These are phyloP conservation scores for Aphis craccivora DNA, from an alignment of 1,140 invertebrate species.

Conservation along the genomic window DNA sequence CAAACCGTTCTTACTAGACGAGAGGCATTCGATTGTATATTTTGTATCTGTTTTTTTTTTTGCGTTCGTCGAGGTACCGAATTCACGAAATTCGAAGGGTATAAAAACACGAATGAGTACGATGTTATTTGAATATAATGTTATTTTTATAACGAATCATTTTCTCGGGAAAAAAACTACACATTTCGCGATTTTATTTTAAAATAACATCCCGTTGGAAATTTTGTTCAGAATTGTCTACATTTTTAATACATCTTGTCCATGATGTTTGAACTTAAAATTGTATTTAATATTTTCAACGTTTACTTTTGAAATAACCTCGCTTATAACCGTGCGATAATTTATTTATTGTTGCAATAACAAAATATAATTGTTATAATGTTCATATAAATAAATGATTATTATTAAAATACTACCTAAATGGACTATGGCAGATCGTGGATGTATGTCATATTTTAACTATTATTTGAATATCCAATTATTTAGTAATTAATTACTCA, in stretches of 20 bases:
- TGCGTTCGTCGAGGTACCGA: background rate
- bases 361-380: background rate
- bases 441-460: no score
- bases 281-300: background rate
- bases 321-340: background rate
- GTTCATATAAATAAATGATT: background rate
- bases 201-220: background rate
- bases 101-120: background rate
- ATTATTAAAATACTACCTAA: background rate
- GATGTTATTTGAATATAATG: background rate
- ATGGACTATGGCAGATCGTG: background rate
- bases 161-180: background rate
- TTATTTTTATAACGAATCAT: constrained; percentile 1
- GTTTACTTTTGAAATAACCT: background rate
- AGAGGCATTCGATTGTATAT: background rate
- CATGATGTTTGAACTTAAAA: background rate
- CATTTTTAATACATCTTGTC: background rate
- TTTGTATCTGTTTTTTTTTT: background rate
- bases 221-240: background rate
- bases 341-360: background rate
- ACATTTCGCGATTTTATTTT: background rate
- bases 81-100: background rate
- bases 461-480: background rate
- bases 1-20: background rate
- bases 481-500: background rate